These are phyloP conservation scores for Crocidura indochinensis DNA, from an alignment of 2,797 vertebrate genomes.

Conservation along the genomic window DNA sequence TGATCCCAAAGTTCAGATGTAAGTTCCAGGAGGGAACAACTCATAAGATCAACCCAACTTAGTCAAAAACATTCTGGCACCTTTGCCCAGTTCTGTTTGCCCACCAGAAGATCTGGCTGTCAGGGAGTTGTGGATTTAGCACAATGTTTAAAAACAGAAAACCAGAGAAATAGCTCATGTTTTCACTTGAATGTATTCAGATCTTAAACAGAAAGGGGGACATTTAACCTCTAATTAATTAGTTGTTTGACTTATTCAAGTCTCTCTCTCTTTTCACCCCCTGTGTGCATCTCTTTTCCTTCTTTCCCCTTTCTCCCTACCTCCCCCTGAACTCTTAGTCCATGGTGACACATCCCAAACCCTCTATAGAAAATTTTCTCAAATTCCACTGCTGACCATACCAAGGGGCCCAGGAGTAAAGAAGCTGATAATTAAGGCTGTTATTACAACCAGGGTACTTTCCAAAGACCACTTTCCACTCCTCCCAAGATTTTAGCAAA, in stretches of 20 bases:
- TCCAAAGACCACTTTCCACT: too few relatives aligned
- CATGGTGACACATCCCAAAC: too few relatives aligned
- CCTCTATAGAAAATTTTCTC: constrained; percentile 81
- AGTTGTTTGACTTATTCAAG: constrained; percentile 85
- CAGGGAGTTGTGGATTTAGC: constrained; percentile 80
- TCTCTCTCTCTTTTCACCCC: constrained; percentile 45
- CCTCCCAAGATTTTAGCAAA: too few relatives aligned
- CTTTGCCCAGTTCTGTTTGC: constrained; percentile 76
- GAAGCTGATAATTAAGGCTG: background rate
- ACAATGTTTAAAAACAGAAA: constrained; percentile 81
- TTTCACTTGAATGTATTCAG: constrained; percentile 80
- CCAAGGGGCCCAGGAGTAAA: constrained; percentile 37
- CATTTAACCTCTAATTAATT: constrained; percentile 88
- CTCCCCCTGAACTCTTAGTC: too few relatives aligned
- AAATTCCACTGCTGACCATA: background rate
- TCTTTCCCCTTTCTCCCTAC: background rate
- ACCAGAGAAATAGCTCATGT: constrained; percentile 65
- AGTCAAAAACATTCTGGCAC: constrained; percentile 64
- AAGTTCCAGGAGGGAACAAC: constrained; percentile 77
- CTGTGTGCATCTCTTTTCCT: background rate
- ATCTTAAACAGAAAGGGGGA: constrained; percentile 78
- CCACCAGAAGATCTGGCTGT: constrained; percentile 81
- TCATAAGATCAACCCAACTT: constrained; percentile 75
- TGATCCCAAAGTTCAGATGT: background rate
- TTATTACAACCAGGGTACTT: background rate